Evolutionary conservation across 2,113 vertebrate genomes (phyloP).

Genomic region (Aegotheles bennettii): DNA sequence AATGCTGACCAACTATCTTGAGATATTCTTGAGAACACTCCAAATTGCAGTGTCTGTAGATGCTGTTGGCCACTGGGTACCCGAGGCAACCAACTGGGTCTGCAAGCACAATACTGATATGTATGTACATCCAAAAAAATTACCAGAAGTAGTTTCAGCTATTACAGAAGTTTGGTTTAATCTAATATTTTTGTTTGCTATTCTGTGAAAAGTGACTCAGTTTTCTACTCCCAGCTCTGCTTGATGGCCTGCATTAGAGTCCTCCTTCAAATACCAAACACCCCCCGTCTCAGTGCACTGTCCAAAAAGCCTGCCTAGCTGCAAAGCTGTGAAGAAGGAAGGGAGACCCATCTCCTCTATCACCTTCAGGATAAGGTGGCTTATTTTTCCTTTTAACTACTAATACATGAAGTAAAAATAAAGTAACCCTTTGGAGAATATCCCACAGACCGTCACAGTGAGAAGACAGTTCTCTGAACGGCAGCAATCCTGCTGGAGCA

Average conservation of each 20-base stretch:
- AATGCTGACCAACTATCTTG: too few relatives aligned
- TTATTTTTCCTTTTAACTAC: background rate
- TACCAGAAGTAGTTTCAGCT: background rate
- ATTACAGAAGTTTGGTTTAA: background rate
- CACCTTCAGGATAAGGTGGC: background rate
- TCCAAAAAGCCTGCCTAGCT: background rate
- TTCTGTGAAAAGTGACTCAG: background rate
- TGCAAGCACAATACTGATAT: background rate
- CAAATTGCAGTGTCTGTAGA: background rate
- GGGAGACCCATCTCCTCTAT: background rate
- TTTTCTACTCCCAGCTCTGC: background rate
- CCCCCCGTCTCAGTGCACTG: background rate
- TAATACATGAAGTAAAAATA: background rate
- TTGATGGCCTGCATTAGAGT: background rate
- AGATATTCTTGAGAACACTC: too few relatives aligned
- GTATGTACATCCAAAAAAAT: fast-evolving
- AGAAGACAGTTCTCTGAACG: background rate
- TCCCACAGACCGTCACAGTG: fast-evolving
- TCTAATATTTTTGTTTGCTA: background rate
- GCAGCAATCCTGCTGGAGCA: background rate
- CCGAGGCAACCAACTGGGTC: background rate
- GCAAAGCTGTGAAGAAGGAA: background rate
- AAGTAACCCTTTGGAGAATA: background rate
- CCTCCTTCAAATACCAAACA: fast-evolving
- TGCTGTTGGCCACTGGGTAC: background rate